phyloP scores from a whole-genome alignment of 2,888 invertebrate species.

The Yponomeuta malinellus region DNA sequence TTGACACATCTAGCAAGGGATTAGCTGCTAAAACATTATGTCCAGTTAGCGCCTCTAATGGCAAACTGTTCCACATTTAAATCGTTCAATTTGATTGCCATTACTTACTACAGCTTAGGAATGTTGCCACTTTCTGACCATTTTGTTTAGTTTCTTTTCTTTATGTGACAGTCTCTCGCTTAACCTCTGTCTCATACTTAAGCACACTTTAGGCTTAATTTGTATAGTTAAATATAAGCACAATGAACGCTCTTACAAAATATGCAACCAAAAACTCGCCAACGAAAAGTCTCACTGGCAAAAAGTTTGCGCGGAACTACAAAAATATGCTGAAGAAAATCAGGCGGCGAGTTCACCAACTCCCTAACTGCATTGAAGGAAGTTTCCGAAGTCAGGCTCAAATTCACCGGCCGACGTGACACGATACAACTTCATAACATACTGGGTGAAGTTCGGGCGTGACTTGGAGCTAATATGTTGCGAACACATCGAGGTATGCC shows the following conservation, averaged over 20 bases:
- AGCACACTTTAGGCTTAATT: no score
- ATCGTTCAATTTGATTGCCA: no score
- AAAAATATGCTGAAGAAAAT: background rate
- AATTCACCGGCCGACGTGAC: slow-evolving; percentile 12
- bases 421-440: slow-evolving; percentile 13
- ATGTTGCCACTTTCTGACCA: no score
- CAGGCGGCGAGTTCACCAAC: background rate
- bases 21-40: no score
- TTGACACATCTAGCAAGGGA: no score
- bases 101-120: no score
- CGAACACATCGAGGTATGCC: background rate
- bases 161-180: no score
- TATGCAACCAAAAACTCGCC: background rate
- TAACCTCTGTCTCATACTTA: no score
- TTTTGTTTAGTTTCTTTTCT: no score
- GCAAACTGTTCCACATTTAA: no score
- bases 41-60: no score
- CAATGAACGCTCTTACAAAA: background rate
- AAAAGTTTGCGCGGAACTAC: background rate
- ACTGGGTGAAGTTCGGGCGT: slow-evolving; percentile 5
- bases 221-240: no score
- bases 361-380: slow-evolving; percentile 11
- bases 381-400: slow-evolving; percentile 6
- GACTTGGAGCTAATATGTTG: background rate
- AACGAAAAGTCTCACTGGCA: background rate